These are phyloP conservation scores for Emberiza fucata DNA, from an alignment of 2,113 vertebrate genomes.

Conservation along the genomic window DNA sequence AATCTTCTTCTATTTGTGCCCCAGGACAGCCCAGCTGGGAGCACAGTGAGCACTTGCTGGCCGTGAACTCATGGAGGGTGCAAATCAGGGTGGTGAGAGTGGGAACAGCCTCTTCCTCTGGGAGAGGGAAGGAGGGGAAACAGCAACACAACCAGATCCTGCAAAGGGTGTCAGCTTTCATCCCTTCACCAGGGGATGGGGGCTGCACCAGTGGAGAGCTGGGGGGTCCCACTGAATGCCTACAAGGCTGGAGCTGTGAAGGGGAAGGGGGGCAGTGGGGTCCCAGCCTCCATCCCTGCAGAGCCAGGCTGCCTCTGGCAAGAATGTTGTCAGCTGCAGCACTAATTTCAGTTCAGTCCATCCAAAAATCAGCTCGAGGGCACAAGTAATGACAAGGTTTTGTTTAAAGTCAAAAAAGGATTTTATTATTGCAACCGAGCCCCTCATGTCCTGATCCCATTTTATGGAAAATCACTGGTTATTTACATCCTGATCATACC, in stretches of 20 bases:
- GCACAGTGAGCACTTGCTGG: fast-evolving
- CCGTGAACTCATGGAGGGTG: neutral
- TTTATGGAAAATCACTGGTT: neutral
- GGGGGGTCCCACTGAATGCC: neutral
- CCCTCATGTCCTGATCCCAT: neutral
- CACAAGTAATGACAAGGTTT: neutral
- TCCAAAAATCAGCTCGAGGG: neutral
- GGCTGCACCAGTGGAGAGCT: neutral
- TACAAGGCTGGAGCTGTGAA: neutral
- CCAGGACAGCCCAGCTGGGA: neutral
- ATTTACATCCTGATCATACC: neutral
- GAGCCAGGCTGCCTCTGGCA: neutral
- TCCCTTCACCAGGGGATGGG: fast-evolving
- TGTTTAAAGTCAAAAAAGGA: neutral
- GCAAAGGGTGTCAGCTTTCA: neutral
- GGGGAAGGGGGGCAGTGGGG: fast-evolving
- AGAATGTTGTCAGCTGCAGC: neutral
- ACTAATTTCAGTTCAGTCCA: neutral
- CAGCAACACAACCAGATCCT: fast-evolving
- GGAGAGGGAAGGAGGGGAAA: neutral
- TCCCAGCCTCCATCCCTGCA: fast-evolving
- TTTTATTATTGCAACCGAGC: neutral
- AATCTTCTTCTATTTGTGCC: neutral
- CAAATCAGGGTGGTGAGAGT: neutral
- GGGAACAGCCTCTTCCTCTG: neutral